Percentiles rank a stretch among this genome's conserved stretches.
These are phyloP conservation scores for Haplotaxodon microlepis DNA, from an alignment of 2,113 vertebrate genomes.

Conservation along the genomic window DNA sequence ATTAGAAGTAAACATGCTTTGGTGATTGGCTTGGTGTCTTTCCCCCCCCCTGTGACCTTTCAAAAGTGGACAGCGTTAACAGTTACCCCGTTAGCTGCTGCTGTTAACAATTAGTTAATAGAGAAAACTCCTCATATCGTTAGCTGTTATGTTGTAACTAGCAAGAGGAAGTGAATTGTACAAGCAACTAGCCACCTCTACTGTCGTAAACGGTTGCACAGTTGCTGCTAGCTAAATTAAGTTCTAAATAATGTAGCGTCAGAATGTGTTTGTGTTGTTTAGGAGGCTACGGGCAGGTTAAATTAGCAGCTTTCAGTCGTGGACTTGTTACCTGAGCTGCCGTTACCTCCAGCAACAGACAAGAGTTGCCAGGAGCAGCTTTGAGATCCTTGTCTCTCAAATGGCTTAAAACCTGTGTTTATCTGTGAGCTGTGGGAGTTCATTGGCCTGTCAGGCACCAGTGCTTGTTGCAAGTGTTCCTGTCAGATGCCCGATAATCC, in stretches of 20 bases:
- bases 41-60: background rate
- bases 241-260: background rate
- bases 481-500: background rate
- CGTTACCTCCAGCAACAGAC: slow-evolving; percentile 20
- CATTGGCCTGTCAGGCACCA: background rate
- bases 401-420: background rate
- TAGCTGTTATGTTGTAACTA: background rate
- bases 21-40: background rate
- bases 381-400: background rate
- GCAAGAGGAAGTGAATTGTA: slow-evolving; percentile 31
- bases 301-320: background rate
- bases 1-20: background rate
- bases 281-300: background rate
- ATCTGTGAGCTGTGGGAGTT: background rate
- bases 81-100: background rate
- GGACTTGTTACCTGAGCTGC: slow-evolving; percentile 25
- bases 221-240: background rate
- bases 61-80: background rate
- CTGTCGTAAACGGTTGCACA: background rate
- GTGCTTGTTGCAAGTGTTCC: background rate
- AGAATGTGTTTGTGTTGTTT: background rate
- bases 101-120: background rate
- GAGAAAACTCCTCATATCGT: background rate
- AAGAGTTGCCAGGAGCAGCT: background rate
- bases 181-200: background rate